These are phyloP conservation scores for Aplysina aerophoba DNA, from an alignment of 37 sponge, comb jelly and placozoan genomes.

Conservation along the genomic window DNA sequence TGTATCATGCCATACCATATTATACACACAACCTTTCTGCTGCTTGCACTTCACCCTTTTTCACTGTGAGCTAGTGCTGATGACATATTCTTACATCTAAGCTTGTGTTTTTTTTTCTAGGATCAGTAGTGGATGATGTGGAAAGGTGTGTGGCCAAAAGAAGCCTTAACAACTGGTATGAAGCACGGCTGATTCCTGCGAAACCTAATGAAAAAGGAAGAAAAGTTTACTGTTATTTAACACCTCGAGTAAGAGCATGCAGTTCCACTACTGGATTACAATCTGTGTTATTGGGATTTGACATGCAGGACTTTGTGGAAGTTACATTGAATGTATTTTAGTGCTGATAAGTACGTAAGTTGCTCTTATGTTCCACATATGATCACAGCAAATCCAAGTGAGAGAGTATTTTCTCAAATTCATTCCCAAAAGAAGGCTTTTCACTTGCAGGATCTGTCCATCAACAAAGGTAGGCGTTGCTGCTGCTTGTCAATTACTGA, in stretches of 20 bases:
- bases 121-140: constrained; percentile 37
- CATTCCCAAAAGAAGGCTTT: constrained; percentile 66
- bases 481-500: background rate
- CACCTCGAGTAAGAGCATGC: constrained; percentile 56
- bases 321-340: too few species aligned
- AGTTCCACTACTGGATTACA: background rate
- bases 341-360: background rate
- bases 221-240: constrained; percentile 81
- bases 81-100: too few species aligned
- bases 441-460: constrained; percentile 75
- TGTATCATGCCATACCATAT: too few species aligned
- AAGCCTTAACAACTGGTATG: constrained; percentile 60
- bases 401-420: constrained; percentile 73
- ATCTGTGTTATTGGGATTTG: background rate
- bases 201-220: constrained; percentile 35
- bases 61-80: too few species aligned
- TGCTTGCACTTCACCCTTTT: too few species aligned
- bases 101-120: background rate
- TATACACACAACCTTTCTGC: too few species aligned
- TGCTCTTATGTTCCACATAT: background rate
- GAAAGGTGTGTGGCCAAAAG: constrained; percentile 59
- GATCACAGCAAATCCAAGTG: constrained; percentile 75
- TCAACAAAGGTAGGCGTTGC: constrained; percentile 61
- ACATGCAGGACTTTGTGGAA: background rate
- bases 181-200: constrained; percentile 29